A percentile compares a stretch with the other conserved stretches of the same genome.
Evolutionary conservation across 2,888 invertebrate species (phyloP).

Genomic region (Brassicogethes aeneus): DNA sequence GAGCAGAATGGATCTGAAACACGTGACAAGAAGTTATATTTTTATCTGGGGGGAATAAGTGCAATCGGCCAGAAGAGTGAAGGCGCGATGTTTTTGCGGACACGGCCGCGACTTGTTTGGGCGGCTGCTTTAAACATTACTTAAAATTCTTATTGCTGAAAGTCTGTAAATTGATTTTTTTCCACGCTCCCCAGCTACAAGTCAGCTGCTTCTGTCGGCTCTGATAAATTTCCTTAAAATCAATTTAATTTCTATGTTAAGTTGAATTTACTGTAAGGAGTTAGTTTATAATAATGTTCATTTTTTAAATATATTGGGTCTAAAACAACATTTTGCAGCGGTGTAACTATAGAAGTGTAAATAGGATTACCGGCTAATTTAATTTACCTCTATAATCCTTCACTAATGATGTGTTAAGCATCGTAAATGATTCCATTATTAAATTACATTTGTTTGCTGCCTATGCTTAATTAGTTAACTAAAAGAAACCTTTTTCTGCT

Average conservation of each 20-base stretch:
- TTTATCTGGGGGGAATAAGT: constrained; percentile 31
- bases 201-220: constrained; percentile 27
- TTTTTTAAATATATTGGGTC: no score
- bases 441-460: no score
- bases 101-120: constrained; percentile 16
- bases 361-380: constrained; percentile 3
- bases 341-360: constrained; percentile 7
- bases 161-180: constrained; percentile 40
- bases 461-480: no score
- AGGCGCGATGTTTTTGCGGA: not conserved
- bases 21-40: constrained; percentile 40
- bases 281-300: no score
- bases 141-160: constrained; percentile 38
- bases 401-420: not conserved
- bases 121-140: constrained; percentile 32
- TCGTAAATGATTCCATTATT: no score
- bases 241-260: constrained; percentile 35
- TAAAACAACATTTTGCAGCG: no score
- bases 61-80: constrained; percentile 11
- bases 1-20: constrained; percentile 38
- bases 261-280: constrained; percentile 26
- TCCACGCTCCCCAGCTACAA: constrained; percentile 14
- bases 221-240: constrained; percentile 40
- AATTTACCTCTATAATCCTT: constrained; percentile 1
- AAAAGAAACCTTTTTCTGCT: no score